Conservation (phyloP, 2,888 invertebrate species). For the Apodemia duryi region DNA sequence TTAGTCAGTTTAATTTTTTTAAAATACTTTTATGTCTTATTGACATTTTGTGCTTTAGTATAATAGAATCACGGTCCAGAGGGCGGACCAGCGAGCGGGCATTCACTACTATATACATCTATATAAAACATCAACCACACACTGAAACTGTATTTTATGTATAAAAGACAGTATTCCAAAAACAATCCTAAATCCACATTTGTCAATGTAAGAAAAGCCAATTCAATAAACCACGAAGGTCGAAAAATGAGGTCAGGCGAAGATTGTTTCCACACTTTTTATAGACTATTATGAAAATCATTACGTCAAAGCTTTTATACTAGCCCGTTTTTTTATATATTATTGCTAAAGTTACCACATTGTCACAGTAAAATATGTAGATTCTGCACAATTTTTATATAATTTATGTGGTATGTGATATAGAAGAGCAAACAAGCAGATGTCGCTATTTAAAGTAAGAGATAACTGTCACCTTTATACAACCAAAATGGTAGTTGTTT, state of each 20-base stretch:
- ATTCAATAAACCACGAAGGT: conserved; percentile 4
- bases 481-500: too few relatives aligned
- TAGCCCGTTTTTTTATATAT: background rate
- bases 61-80: too few relatives aligned
- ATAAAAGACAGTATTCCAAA: background rate
- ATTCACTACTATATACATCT: too few relatives aligned
- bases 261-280: background rate
- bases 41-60: too few relatives aligned
- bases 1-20: too few relatives aligned
- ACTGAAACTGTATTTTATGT: background rate
- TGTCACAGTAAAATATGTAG: background rate
- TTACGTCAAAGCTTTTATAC: background rate
- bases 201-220: background rate
- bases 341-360: background rate
- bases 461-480: too few relatives aligned
- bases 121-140: background rate
- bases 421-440: too few relatives aligned
- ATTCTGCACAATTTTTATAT: background rate
- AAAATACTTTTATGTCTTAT: too few relatives aligned
- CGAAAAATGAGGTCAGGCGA: conserved; percentile 1
- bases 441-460: too few relatives aligned
- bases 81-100: too few relatives aligned
- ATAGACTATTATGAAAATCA: background rate
- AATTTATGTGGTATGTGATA: too few relatives aligned
- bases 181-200: background rate